Percentiles rank a stretch among this genome's conserved stretches.
phyloP scores from a whole-genome alignment of 2,113 vertebrate genomes.

The Lipophrys pholis region DNA sequence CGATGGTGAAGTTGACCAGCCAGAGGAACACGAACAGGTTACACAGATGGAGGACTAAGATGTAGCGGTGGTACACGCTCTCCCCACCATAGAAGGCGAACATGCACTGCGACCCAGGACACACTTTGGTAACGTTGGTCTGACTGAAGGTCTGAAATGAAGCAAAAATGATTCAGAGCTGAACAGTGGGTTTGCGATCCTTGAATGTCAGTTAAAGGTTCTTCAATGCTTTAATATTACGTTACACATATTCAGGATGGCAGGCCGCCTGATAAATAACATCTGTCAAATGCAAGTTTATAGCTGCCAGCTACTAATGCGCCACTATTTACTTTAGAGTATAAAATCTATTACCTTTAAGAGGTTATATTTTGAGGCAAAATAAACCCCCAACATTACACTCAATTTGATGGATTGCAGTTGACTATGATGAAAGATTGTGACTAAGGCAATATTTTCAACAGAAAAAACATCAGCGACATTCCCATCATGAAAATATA shows the following conservation, averaged over 20 bases:
- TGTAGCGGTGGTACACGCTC: conserved; percentile 88
- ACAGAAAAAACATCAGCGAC: too few species aligned
- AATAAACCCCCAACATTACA: conserved; percentile 16
- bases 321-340: conserved; percentile 10
- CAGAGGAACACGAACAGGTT: conserved; percentile 94
- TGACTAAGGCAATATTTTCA: too few species aligned
- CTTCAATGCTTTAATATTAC: conserved; percentile 4
- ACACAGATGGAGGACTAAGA: conserved; percentile 90
- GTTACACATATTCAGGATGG: background rate
- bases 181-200: background rate
- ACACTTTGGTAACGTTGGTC: conserved; percentile 87
- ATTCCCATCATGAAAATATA: too few species aligned
- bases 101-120: conserved; percentile 89
- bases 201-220: background rate
- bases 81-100: conserved; percentile 95
- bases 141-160: conserved; percentile 87
- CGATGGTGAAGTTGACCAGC: conserved; percentile 94
- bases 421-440: background rate
- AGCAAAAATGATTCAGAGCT: conserved; percentile 6
- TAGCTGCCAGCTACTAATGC: conserved; percentile 2
- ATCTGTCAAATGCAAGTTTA: conserved; percentile 18
- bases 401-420: conserved; percentile 16
- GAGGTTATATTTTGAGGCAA: conserved; percentile 6
- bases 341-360: background rate
- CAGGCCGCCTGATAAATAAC: conserved; percentile 1